Percentiles rank a stretch among this genome's conserved stretches.
Evolutionary conservation across 2,888 invertebrate species (phyloP).

Genomic region (Chrysodeixis includens): DNA sequence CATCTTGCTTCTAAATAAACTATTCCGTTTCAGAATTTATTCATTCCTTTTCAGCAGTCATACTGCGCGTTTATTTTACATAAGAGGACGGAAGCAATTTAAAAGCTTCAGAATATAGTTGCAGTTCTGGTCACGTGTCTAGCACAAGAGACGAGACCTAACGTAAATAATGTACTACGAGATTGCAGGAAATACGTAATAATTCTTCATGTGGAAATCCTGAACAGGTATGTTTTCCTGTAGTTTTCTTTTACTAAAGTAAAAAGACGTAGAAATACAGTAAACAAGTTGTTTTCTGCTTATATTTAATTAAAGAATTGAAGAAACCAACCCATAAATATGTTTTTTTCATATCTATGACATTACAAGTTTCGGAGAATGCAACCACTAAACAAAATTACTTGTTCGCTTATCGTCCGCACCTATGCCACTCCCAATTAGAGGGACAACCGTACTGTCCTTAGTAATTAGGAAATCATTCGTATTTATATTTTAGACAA

Average conservation of each 20-base stretch:
- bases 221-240: neutral
- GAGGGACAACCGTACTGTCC: neutral
- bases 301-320: too few species aligned
- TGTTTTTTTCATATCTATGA: neutral
- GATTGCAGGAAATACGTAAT: slow-evolving; percentile 3
- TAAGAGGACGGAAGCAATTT: neutral
- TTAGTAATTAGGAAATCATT: neutral
- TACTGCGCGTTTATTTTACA: slow-evolving; percentile 3
- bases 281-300: too few species aligned
- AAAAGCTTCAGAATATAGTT: slow-evolving; percentile 7
- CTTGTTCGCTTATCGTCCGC: slow-evolving; percentile 23
- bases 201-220: neutral
- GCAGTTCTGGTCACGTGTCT: slow-evolving; percentile 14
- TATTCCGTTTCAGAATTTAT: neutral
- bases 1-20: neutral
- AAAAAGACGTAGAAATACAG: too few species aligned
- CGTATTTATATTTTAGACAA: neutral
- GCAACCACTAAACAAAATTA: slow-evolving; percentile 9
- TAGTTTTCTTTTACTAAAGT: too few species aligned
- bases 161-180: slow-evolving; percentile 25
- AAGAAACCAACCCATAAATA: too few species aligned
- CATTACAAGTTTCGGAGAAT: neutral
- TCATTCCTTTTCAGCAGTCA: neutral
- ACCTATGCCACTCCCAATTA: slow-evolving; percentile 30
- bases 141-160: slow-evolving; percentile 16